Evolutionary conservation across 2,797 vertebrate genomes (phyloP), one percentile per base, ranked within the genome.

Genomic region (Helarctos malayanus): DNA sequence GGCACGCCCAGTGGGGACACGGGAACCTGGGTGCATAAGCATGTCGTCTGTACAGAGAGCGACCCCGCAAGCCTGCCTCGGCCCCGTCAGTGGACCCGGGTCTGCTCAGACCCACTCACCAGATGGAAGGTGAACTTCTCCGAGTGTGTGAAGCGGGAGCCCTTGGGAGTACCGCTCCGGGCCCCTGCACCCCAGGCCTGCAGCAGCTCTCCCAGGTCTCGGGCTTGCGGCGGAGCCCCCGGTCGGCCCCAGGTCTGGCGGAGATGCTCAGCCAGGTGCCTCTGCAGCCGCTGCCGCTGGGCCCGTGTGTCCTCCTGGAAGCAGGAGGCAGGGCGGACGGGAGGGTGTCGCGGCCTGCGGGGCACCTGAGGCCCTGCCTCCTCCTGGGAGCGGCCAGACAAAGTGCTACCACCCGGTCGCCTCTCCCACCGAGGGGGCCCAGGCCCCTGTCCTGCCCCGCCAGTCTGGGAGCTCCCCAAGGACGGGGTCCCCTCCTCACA

Each of bases 91-190:
- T 56, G 73, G 1, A 1, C 49, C 38, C 71, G 10, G 16, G 25
- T 68, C 41, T 80, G 38, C 29, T 59, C 12, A 41, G 68, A 83
- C 52, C 65, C 63, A 95, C 96, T 78, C 65, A 99, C 99, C 99
- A 99, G 98, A 32, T 99, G 99, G 92, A 99, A 99, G 94, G 99
- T 99, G 94, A 99, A 99, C 97, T 99, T 99, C 98, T 99, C 99
- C 1, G 99, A 99, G 97, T 99, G 99, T n/a, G 99, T 99, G 97
- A 99, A 99, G 91, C 99, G 99, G 69, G 99, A 99, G 84, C 99
- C 99, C 97, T 99, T 99, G 88, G 98, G 97, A 54, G 99, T 97
- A 12, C 85, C 61, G 21, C 87, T 84, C 29, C 56, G 95, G 95
- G 99, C 35, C 5, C 98, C 98, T 82, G 96, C n/a, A 41, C 97